Evolutionary conservation across 2,113 vertebrate genomes (phyloP), one percentile per base, ranked within the genome.

Genomic region (Cyprinodon tularosa): DNA sequence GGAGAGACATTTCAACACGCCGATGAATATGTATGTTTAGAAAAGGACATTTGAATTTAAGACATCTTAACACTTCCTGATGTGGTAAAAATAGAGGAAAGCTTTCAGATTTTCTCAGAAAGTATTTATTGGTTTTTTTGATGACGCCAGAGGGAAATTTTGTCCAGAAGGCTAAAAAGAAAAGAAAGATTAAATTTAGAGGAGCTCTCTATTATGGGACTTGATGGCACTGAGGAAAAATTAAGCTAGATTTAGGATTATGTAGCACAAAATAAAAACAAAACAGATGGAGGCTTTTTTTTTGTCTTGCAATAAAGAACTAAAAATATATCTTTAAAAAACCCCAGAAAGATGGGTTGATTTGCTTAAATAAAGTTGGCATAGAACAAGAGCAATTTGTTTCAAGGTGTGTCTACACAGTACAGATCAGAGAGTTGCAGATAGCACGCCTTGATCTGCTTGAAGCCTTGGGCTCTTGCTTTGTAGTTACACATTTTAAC

Each of bases 401-500:
- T 87, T 88, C 50, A 67, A 77, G 75, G 60, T 85, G 77, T 48
- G 76, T 77, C 68, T 66, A 66, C 64, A 64, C 20, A 74, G 63
- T 40, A 75, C 70, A 85, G 83, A 86, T 84, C 77, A 84, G 61
- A 87, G 75, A 38, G 38, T 62, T 81, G 57, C 69, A 66, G 76
- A 82, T 80, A 78, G 64, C 80, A 78, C 73, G 73, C 65, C 73
- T 80, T 73, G 78, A 81, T 87, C 64, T 86, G 37, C 64, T 71
- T 17, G 1, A 69, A 77, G 84, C 89, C 79, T 69, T 73, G 84
- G 71, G 86, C 74, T 84, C 78, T 72, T 20, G 47, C 81, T 90
- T 85, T 90, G 84, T 86, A 86, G 82, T 86, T 81, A 42, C 70
- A 72, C 57, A 47, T 68, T 76, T 79, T 86, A 80, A 87, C 83